Base-by-base conservation (phyloP, 2,797 vertebrate species). In the Lepilemur septentrionalis region DNA sequence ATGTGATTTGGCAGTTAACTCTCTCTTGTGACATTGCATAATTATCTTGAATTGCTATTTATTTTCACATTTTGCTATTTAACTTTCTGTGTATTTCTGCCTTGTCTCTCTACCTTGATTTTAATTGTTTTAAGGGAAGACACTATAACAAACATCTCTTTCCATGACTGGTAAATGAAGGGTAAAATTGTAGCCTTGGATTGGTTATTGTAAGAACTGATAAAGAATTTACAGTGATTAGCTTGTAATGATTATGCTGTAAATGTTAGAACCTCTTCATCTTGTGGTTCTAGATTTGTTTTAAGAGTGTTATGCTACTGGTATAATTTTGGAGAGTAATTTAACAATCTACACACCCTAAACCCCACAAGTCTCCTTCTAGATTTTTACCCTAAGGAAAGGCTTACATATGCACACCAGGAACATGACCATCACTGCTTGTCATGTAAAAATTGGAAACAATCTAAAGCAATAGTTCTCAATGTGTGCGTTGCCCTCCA, bases 51-150 rank as follows among this genome's bases (percentile, higher is more conserved):
- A 65, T 89, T 95, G 9, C 10, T 35, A 5, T 41, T 96, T 70
- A 57, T 59, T 93, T 91, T 70, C 18, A 81, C 55, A 78, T 72
- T 94, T 86, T 95, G 43, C 87, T 89, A 86, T 81, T 82, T 76
- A 92, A 57, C 8, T 35, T 63, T 43, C n/a, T 41, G 10, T 48
- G 11, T 52, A 17, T 35, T 69, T 38, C 52, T 72, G 2, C 78
- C 32, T 55, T 59, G 14, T 70, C 7, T 92, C 18, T 35, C 41
- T 35, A 63, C 18, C 32, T 88, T 50, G 11, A 65, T 86, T 84
- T 78, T 59, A 80, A 91, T 10, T 91, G 20, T 38, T 65, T 65
- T 73, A 30, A 95, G 46, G 30, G 22, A 87, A 75, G 32, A 75
- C 14, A 81, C 15, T 22, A 46, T 75, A 81, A 48, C 2, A 57